Evolutionary conservation across 1,140 invertebrate genomes (phyloP).

Genomic region (Tachypleus tridentatus): DNA sequence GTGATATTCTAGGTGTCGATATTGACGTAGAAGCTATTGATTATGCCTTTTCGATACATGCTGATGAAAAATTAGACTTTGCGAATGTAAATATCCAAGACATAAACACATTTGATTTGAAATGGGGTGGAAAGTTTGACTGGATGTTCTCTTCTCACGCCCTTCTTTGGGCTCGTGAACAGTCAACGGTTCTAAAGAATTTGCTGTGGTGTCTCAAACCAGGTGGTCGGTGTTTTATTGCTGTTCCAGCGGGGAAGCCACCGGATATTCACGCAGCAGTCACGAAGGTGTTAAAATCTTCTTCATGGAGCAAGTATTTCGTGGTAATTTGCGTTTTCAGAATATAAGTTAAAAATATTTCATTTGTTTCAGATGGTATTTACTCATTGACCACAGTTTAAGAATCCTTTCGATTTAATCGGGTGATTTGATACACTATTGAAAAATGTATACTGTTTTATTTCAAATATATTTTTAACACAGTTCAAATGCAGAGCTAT

Average conservation of each 20-base stretch:
- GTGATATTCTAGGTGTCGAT: constrained; percentile 16
- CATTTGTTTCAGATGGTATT: no score
- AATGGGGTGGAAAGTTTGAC: constrained; percentile 18
- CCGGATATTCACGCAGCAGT: constrained; percentile 18
- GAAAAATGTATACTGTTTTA: no score
- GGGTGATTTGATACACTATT: no score
- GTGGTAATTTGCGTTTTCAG: constrained; percentile 7
- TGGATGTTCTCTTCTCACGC: constrained; percentile 18
- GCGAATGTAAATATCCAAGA: constrained; percentile 16
- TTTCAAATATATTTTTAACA: no score
- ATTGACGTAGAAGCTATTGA: constrained; percentile 13
- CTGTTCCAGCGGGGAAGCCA: constrained; percentile 16
- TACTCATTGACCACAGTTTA: no score
- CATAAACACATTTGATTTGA: constrained; percentile 12
- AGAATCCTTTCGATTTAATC: no score
- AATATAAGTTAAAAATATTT: no score
- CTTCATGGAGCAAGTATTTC: constrained; percentile 16
- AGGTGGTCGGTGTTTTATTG: constrained; percentile 14
- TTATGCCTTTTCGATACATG: constrained; percentile 13
- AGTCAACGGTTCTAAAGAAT: constrained; percentile 12
- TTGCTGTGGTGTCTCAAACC: constrained; percentile 20
- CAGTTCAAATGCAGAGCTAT: no score
- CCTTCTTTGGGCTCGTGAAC: constrained; percentile 14
- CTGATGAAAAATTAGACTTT: constrained; percentile 21
- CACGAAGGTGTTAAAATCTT: constrained; percentile 11